Percentiles rank a stretch among this genome's conserved stretches.
Evolutionary conservation across 2,797 vertebrate species (phyloP).

Genomic region (Cossypha polioptera): DNA sequence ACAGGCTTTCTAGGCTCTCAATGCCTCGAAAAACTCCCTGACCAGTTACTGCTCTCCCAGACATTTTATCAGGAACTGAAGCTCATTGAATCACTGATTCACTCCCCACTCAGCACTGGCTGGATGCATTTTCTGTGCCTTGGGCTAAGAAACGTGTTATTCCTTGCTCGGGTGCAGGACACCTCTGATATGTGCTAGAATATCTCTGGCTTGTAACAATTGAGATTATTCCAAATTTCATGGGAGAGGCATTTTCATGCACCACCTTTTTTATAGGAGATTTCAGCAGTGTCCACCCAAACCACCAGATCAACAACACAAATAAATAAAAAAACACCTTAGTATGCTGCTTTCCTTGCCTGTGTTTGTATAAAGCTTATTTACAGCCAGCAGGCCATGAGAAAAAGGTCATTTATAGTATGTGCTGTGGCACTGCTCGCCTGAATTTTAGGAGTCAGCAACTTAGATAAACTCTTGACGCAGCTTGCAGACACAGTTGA

Average conservation of each 20-base stretch:
- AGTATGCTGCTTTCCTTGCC: not conserved
- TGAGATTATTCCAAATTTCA: not conserved
- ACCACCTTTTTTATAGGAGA: not conserved
- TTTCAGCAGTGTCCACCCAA: not conserved
- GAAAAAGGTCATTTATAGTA: not conserved
- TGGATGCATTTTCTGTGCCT: not conserved
- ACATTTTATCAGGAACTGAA: not conserved
- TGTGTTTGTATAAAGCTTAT: not conserved
- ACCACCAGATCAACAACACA: not conserved
- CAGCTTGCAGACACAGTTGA: not conserved
- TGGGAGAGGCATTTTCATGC: not conserved
- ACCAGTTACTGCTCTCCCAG: not conserved
- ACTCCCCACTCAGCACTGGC: not conserved
- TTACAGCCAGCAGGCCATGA: not conserved
- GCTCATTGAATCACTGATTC: not conserved
- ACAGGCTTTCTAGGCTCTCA: not conserved
- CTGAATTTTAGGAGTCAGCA: conserved; percentile 29
- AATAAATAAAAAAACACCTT: not conserved
- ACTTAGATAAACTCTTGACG: not conserved
- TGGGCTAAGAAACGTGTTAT: not conserved
- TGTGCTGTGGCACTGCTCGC: not conserved
- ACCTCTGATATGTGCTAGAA: not conserved
- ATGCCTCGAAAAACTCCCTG: not conserved
- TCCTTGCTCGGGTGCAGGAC: not conserved
- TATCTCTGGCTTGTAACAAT: not conserved